Evolutionary conservation across 2,797 vertebrate species (phyloP), one percentile per base, ranked within the genome.

Genomic region (Acanthornis magna): DNA sequence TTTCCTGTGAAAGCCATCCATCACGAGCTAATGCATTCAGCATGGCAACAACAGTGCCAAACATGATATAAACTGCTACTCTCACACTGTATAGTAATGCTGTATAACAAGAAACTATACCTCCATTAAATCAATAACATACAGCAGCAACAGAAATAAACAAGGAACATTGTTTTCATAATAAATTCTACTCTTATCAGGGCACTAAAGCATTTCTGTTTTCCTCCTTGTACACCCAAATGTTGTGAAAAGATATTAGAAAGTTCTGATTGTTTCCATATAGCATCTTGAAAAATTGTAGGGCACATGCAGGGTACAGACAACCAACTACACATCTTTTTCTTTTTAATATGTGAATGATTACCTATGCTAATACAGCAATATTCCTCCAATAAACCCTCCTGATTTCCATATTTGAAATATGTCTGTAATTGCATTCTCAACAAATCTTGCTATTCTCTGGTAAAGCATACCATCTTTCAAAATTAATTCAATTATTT

Each of bases 401-500:
- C 27, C 14, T 83, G 48, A 87, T 89, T 90, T 88, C 67, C 19
- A 65, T 70, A 78, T 17, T 57, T 84, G 55, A 95, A 67, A 71
- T 74, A 90, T 19, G 50, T 25, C 57, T 91, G 42, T 86, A 93
- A 89, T 25, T 82, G 19, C 26, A 83, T 93, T 96, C 82, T 84
- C 78, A 85, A 77, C 63, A 48, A 63, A 78, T 73, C 42, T 84
- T 43, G 29, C 27, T 81, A 27, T 91, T 93, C 54, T 73, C 58
- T 72, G 79, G 40, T 94, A 92, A 89, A 95, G 25, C 47, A 94
- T 48, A 86, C 36, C 74, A 85, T 36, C 85, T 66, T 94, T 74
- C 60, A 81, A 94, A 96, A 80, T 79, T 62, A 85, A 91, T 92
- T 91, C 22, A 85, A 67, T 76, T 91, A 62, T 88, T 92, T 67